Base-by-base conservation (phyloP, 1,140 invertebrate genomes). In the Dendrolimus punctatus region DNA sequence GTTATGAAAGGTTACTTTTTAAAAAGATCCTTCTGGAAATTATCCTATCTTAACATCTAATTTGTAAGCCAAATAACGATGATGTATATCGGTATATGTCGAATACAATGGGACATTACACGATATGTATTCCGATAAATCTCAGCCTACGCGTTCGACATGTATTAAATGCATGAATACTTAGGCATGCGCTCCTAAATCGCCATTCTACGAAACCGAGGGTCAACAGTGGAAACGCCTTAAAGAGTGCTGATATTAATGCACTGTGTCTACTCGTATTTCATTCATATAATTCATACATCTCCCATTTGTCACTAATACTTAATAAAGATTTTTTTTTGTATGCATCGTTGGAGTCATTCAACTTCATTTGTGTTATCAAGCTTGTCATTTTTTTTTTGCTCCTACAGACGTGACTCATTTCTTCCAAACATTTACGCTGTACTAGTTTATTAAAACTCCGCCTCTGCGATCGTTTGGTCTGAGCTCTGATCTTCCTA, bases 101-200 rank as follows among this genome's bases (percentile, higher is more conserved):
- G 62, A 64, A 64, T 54, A 69, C 68, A 70, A 70, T 70, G 51
- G 64, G 56, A 70, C 64, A 67, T 67, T 60, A 60, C 59, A 62
- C 45, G 57, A 51, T 64, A 56, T 43, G 42, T 66, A 54, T 58
- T 53, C 58, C 57, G 58, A 62, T 64, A 70, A 69, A 64, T 59
- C 59, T 56, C 64, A 40, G 50, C 67, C 67, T 64, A 70, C 61
- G 60, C 67, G 51, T 57, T 50, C 40, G 36, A 60, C 55, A 57
- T 57, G 51, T 60, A 46, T 49, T 57, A 53, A 39, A 58, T 60
- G 46, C 46, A 57, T 9, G 57, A 44, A 51, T 49, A 52, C 55
- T 57, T 63, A 54, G 48, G 58, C 53, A 59, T 61, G 57, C 58
- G 49, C 61, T 67, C 61, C 58, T 64, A 67, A 67, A 67, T 54